phyloP scores from a whole-genome alignment of 2,888 invertebrate genomes.

The Eilema caniola region DNA sequence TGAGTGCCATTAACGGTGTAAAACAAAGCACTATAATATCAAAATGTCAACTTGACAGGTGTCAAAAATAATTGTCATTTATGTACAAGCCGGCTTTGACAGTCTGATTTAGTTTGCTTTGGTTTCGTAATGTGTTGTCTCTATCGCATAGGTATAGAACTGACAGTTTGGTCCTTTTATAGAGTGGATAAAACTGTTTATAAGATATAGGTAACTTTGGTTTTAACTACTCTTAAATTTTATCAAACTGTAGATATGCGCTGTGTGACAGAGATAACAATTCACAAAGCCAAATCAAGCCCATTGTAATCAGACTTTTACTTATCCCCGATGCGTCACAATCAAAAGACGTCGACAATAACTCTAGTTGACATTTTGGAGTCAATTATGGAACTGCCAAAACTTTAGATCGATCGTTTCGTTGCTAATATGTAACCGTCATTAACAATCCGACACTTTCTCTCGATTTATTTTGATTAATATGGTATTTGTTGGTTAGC shows the following conservation, averaged over 20 bases:
- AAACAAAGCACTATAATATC: neutral
- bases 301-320: neutral
- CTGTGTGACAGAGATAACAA: neutral
- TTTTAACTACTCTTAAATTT: neutral
- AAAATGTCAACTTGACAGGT: neutral
- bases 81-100: neutral
- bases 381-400: neutral
- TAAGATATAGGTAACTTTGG: neutral
- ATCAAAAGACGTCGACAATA: too few relatives aligned
- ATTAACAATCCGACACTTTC: neutral
- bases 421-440: slow-evolving; percentile 15
- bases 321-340: neutral
- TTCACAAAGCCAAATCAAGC: neutral
- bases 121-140: neutral
- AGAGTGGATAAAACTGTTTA: neutral
- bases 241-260: neutral
- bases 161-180: neutral
- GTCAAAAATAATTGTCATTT: slow-evolving; percentile 1
- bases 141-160: neutral
- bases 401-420: neutral
- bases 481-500: slow-evolving; percentile 68
- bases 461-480: neutral
- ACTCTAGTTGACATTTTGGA: neutral
- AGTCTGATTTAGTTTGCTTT: neutral
- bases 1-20: neutral